Conservation (phyloP, 1,140 invertebrate species). For the Heliconius hermathena region DNA sequence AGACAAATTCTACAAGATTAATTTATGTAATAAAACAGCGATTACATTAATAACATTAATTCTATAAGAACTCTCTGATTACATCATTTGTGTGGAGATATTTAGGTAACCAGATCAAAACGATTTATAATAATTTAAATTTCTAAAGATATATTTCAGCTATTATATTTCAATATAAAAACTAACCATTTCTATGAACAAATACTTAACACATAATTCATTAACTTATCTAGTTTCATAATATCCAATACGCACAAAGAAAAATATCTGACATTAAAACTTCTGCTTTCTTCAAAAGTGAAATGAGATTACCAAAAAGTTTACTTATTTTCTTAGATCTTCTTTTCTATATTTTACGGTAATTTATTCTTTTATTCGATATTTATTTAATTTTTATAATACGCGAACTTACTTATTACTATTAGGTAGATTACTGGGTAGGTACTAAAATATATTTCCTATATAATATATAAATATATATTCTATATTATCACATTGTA, state of each 20-base stretch:
- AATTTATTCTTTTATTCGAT: not conserved
- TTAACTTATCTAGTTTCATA: not conserved
- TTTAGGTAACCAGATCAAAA: no score
- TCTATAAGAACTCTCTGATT: no score
- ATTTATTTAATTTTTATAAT: no score
- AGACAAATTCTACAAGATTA: no score
- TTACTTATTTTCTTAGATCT: not conserved
- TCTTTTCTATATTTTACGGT: not conserved
- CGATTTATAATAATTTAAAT: not conserved
- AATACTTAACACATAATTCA: not conserved
- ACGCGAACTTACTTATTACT: no score
- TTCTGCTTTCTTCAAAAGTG: not conserved
- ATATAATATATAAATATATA: no score
- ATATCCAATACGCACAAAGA: not conserved
- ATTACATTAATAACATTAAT: no score
- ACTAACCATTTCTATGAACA: constrained; percentile 1
- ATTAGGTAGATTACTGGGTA: no score
- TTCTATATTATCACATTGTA: no score
- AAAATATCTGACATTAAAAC: constrained; percentile 10
- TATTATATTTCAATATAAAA: not conserved
- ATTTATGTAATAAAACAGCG: no score
- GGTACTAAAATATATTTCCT: no score
- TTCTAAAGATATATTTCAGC: not conserved
- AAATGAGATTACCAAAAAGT: constrained; percentile 4
- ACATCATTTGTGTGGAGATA: no score